A percentile compares a stretch with the other conserved stretches of the same genome.
Conservation (phyloP, 2,797 vertebrate genomes). For the Cyprinella venusta region DNA sequence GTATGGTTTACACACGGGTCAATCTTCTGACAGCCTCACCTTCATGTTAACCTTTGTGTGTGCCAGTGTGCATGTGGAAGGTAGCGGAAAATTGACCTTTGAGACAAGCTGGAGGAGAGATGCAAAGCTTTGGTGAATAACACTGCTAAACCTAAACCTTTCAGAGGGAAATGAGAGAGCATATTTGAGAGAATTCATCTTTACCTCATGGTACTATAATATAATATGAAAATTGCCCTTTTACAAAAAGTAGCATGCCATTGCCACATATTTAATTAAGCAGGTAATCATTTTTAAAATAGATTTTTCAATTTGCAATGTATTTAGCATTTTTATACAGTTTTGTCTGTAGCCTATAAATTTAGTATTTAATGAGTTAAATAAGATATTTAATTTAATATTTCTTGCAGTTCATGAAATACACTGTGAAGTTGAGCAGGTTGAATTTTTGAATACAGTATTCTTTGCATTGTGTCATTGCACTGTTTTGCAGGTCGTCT, state of each 20-base stretch:
- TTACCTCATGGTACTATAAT: neutral
- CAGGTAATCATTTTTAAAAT: neutral
- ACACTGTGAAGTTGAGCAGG: too few species aligned
- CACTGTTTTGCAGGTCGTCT: neutral
- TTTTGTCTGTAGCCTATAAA: neutral
- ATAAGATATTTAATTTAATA: neutral
- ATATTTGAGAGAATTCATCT: neutral
- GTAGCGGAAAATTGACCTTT: slow-evolving; percentile 58
- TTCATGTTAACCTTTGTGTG: slow-evolving; percentile 37
- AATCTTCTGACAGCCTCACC: slow-evolving; percentile 24
- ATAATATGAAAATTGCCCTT: neutral
- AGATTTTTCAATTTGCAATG: neutral
- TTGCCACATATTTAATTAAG: neutral
- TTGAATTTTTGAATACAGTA: neutral
- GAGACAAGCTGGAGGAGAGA: slow-evolving; percentile 56
- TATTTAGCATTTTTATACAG: neutral
- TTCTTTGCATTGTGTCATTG: neutral
- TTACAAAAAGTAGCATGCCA: neutral
- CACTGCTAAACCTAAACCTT: neutral
- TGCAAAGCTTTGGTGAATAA: slow-evolving; percentile 47
- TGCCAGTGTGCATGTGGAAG: slow-evolving; percentile 35
- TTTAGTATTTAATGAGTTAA: neutral
- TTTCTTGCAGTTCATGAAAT: neutral
- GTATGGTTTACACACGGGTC: slow-evolving; percentile 25
- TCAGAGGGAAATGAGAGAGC: neutral